A percentile compares a stretch with the other conserved stretches of the same genome.
These are phyloP conservation scores for Boloria selene DNA, from an alignment of 2,888 invertebrate genomes.

Conservation along the genomic window DNA sequence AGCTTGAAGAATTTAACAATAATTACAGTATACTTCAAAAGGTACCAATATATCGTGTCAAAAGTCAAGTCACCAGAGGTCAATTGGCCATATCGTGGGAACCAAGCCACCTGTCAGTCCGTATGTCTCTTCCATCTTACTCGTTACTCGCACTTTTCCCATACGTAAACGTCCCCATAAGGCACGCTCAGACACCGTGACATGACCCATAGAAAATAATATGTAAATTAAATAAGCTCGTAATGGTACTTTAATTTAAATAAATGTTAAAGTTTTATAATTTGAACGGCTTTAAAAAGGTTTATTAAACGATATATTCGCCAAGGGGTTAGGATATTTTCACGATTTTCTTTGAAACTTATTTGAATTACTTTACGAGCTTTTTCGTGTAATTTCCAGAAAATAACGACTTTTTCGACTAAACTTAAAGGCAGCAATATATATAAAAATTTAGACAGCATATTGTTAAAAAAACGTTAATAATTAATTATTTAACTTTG, in stretches of 20 bases:
- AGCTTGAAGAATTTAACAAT: too few relatives aligned
- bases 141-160: slow-evolving; percentile 49
- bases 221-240: slow-evolving; percentile 37
- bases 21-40: not conserved
- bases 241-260: slow-evolving; percentile 24
- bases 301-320: too few relatives aligned
- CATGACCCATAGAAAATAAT: slow-evolving; percentile 42
- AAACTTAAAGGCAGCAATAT: too few relatives aligned
- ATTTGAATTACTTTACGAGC: too few relatives aligned
- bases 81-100: slow-evolving; percentile 67
- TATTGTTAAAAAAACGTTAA: too few relatives aligned
- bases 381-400: too few relatives aligned
- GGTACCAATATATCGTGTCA: slow-evolving; percentile 9
- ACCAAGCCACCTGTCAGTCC: slow-evolving; percentile 54
- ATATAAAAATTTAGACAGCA: too few relatives aligned
- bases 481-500: too few relatives aligned
- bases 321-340: too few relatives aligned
- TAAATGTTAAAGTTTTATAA: not conserved
- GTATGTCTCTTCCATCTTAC: slow-evolving; percentile 40
- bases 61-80: slow-evolving; percentile 38
- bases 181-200: slow-evolving; percentile 62
- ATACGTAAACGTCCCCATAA: slow-evolving; percentile 47
- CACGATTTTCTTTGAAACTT: too few relatives aligned
- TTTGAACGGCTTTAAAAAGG: too few relatives aligned
- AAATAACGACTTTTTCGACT: too few relatives aligned